phyloP scores from a whole-genome alignment of 2,888 invertebrate genomes.

The Schizaphis graminum region DNA sequence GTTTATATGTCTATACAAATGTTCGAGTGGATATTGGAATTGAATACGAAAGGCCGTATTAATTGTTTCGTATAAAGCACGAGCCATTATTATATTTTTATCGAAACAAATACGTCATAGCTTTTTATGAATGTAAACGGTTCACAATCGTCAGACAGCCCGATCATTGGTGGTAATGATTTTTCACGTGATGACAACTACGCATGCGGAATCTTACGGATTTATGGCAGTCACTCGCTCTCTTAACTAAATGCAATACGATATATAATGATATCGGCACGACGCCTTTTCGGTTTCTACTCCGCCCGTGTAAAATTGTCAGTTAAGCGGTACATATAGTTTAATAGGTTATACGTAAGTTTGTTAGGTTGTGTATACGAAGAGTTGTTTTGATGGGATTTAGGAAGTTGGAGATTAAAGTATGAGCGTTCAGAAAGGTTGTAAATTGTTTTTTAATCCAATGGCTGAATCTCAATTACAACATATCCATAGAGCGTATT shows the following conservation, averaged over 20 bases:
- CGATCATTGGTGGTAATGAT: too few species aligned
- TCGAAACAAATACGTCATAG: too few species aligned
- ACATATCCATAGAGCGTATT: background rate
- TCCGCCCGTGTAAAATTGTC: background rate
- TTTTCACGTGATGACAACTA: too few species aligned
- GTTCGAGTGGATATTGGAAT: background rate
- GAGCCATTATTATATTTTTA: background rate
- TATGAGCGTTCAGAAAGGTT: background rate
- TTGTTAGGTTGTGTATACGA: background rate
- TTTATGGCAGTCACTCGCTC: too few species aligned
- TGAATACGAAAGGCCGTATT: background rate
- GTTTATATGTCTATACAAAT: background rate
- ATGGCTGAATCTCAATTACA: background rate
- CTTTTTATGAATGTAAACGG: too few species aligned
- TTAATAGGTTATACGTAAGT: background rate
- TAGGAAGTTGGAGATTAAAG: background rate
- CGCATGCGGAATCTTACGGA: too few species aligned
- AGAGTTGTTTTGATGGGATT: background rate
- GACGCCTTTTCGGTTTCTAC: too few species aligned
- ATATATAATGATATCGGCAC: too few species aligned
- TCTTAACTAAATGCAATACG: too few species aligned
- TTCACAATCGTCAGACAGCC: too few species aligned
- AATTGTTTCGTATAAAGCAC: background rate
- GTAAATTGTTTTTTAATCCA: constrained; percentile 3
- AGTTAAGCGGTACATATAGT: background rate